Conservation (phyloP, 2,888 invertebrate genomes). For the Clusia tigrina region DNA sequence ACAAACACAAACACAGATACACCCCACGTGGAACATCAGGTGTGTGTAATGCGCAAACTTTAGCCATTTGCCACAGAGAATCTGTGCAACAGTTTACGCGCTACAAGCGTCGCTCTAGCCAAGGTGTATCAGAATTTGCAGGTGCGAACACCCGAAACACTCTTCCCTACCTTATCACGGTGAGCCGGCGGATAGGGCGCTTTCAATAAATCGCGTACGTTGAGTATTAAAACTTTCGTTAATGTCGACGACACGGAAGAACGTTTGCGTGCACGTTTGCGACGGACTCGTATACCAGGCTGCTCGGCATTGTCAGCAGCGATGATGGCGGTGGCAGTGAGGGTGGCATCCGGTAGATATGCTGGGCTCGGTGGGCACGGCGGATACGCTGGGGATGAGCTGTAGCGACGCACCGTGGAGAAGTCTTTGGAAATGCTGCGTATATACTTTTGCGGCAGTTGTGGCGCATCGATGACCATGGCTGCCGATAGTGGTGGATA, state of each 20-base stretch:
- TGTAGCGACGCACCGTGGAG: conserved; percentile 54
- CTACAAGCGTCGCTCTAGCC: background rate
- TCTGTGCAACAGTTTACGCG: conserved; percentile 12
- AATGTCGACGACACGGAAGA: conserved; percentile 61
- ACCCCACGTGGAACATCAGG: too few relatives aligned
- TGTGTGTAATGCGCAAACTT: too few relatives aligned
- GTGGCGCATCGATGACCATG: conserved; percentile 48
- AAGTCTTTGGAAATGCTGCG: conserved; percentile 55
- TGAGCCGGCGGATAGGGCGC: conserved; percentile 44
- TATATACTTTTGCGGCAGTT: conserved; percentile 48
- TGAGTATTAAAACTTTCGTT: conserved; percentile 61
- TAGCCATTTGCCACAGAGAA: background rate
- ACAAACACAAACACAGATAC: too few relatives aligned
- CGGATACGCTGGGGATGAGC: conserved; percentile 43
- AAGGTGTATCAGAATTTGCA: too few relatives aligned
- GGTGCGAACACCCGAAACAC: too few relatives aligned
- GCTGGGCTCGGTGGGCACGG: conserved; percentile 18
- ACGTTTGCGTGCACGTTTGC: conserved; percentile 52
- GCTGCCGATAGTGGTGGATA: background rate
- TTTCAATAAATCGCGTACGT: conserved; percentile 61
- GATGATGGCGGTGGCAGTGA: conserved; percentile 17
- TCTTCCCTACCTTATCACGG: conserved; percentile 47
- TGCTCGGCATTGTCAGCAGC: conserved; percentile 34
- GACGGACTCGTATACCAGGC: conserved; percentile 48
- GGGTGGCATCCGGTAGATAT: conserved; percentile 9